Conservation (phyloP, 2,797 vertebrate species). For the Manis crassicaudata region DNA sequence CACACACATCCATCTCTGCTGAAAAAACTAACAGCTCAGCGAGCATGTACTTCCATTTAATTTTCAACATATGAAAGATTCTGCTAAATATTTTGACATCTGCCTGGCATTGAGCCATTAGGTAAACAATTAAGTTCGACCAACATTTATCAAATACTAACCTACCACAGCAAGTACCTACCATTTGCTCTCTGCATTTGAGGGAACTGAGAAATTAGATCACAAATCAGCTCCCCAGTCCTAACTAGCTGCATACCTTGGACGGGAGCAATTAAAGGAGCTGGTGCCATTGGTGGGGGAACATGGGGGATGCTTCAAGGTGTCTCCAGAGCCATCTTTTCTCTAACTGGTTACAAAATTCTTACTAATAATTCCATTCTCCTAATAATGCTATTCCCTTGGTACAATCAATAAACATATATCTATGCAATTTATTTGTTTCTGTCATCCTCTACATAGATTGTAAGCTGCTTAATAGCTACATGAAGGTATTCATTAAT, state of each 20-base stretch:
- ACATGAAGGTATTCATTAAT: not conserved
- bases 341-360: not conserved
- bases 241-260: not conserved
- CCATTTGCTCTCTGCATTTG: conserved; percentile 18
- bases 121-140: conserved; percentile 47
- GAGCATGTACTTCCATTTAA: conserved; percentile 26
- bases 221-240: not conserved
- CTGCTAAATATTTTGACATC: conserved; percentile 72
- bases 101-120: conserved; percentile 47
- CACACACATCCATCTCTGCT: conserved; percentile 38
- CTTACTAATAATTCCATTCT: not conserved
- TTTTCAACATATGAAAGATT: conserved; percentile 54
- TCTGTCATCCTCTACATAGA: not conserved
- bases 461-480: not conserved
- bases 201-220: not conserved
- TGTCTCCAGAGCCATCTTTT: not conserved
- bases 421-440: not conserved
- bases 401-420: not conserved
- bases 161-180: not conserved
- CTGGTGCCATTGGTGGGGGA: not conserved
- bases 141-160: conserved; percentile 64
- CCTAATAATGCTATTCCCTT: not conserved
- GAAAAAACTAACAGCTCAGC: conserved; percentile 45
- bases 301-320: too few relatives aligned
- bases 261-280: not conserved